Percentiles rank a stretch among this genome's conserved stretches.
phyloP scores from a whole-genome alignment of 2,888 invertebrate genomes.

The Tinea pellionella region DNA sequence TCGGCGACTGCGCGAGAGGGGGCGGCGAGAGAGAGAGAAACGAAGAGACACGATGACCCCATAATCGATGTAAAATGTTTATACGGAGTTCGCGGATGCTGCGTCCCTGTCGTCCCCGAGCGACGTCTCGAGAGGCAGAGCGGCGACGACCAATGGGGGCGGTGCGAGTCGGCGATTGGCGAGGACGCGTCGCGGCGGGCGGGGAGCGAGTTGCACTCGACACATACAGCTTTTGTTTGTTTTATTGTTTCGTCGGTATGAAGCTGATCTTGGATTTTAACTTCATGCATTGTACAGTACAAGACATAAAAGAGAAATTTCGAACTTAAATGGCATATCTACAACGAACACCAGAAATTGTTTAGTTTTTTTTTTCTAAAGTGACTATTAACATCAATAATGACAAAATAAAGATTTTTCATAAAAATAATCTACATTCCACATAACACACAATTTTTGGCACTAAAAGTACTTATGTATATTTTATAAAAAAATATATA shows the following conservation, averaged over 20 bases:
- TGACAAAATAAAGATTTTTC: too few relatives aligned
- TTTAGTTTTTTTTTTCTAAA: not conserved
- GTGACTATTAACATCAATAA: too few relatives aligned
- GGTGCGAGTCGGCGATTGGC: constrained; percentile 25
- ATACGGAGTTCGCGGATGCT: constrained; percentile 37
- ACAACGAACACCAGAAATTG: not conserved
- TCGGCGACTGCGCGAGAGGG: constrained; percentile 65
- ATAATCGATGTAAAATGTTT: constrained; percentile 62
- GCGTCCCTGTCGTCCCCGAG: constrained; percentile 50
- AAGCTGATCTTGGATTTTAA: constrained; percentile 67
- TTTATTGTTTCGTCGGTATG: constrained; percentile 67
- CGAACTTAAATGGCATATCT: not conserved
- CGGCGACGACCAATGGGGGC: constrained; percentile 23
- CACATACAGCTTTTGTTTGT: constrained; percentile 62
- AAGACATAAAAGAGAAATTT: not conserved
- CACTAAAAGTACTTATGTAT: not conserved
- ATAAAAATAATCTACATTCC: too few relatives aligned
- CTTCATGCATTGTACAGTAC: constrained; percentile 54
- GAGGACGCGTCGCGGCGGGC: constrained; percentile 18
- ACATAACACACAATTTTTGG: not conserved
- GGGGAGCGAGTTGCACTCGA: constrained; percentile 38
- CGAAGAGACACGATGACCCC: constrained; percentile 50
- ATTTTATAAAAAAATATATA: not conserved
- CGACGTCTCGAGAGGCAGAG: constrained; percentile 29
- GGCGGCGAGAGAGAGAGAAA: constrained; percentile 54